Evolutionary conservation across 2,113 vertebrate genomes (phyloP).

Genomic region (Aphelocoma coerulescens): DNA sequence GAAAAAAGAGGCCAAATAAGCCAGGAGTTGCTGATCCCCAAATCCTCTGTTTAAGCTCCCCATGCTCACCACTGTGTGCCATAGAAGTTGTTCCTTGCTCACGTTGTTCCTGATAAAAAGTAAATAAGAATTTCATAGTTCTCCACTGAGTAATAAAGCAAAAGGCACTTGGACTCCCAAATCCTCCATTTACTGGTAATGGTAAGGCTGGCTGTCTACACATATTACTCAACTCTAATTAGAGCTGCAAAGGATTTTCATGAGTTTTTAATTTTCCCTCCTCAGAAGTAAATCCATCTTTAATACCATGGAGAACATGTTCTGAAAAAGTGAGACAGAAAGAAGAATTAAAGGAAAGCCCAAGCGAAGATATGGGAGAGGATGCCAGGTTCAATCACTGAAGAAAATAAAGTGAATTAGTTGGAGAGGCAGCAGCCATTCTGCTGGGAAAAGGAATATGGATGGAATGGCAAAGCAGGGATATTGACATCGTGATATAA

Average conservation of each 20-base stretch:
- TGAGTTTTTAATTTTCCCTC: conserved; percentile 6
- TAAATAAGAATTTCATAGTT: not conserved
- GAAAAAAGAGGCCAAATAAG: not conserved
- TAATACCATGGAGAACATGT: conserved; percentile 10
- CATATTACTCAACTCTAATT: conserved; percentile 28
- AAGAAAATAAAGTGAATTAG: conserved; percentile 59
- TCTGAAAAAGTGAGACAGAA: not conserved
- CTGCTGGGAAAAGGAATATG: not conserved
- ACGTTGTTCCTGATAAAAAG: not conserved
- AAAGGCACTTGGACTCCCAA: not conserved
- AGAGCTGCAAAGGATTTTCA: conserved; percentile 10
- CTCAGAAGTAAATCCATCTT: conserved; percentile 29
- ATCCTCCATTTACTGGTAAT: not conserved
- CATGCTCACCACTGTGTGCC: not conserved
- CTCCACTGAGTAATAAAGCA: not conserved
- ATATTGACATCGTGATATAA: not conserved
- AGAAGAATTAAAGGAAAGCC: conserved; percentile 29
- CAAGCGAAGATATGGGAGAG: not conserved
- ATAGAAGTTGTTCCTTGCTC: not conserved
- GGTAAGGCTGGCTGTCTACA: not conserved
- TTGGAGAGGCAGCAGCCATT: conserved; percentile 32
- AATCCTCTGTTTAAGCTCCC: not conserved
- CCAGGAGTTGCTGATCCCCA: not conserved
- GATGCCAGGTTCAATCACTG: conserved; percentile 13
- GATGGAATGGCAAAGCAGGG: not conserved